phyloP scores from a whole-genome alignment of 2,113 vertebrate species.

The Xyrauchen texanus region DNA sequence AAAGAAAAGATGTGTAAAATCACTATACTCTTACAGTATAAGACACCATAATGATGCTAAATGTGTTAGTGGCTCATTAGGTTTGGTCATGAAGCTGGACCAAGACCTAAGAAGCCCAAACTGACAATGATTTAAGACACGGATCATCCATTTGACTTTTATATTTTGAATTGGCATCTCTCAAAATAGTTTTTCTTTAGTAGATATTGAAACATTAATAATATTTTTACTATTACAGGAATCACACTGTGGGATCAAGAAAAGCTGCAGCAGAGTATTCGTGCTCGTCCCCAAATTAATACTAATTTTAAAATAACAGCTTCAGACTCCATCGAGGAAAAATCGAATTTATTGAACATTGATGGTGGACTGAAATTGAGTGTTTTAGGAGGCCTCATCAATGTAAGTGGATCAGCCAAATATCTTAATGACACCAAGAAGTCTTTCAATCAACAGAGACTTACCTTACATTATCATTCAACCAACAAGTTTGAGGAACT shows the following conservation, averaged over 20 bases:
- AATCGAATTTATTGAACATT: slow-evolving; percentile 1
- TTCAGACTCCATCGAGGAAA: background rate
- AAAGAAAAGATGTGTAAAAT: too few species aligned
- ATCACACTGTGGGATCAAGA: slow-evolving; percentile 32
- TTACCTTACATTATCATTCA: slow-evolving; percentile 23
- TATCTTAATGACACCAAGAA: slow-evolving; percentile 29
- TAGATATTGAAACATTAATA: too few species aligned
- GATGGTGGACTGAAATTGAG: slow-evolving; percentile 15
- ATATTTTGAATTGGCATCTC: too few species aligned
- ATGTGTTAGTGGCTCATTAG: too few species aligned
- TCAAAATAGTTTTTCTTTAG: too few species aligned
- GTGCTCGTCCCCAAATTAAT: background rate
- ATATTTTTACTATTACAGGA: background rate
- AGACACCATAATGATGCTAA: too few species aligned
- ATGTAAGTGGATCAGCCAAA: slow-evolving; percentile 17
- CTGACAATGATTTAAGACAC: too few species aligned
- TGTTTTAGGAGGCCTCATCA: slow-evolving; percentile 25
- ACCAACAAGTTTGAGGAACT: slow-evolving; percentile 7
- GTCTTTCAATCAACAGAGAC: slow-evolving; percentile 12
- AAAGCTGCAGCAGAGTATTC: background rate
- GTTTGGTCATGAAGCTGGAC: too few species aligned
- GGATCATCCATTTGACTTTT: too few species aligned
- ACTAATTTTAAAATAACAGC: too few species aligned
- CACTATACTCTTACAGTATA: too few species aligned
- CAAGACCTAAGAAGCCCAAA: too few species aligned